These are phyloP conservation scores for Sphenodon punctatus DNA, from an alignment of 2,797 vertebrate genomes.

Conservation along the genomic window DNA sequence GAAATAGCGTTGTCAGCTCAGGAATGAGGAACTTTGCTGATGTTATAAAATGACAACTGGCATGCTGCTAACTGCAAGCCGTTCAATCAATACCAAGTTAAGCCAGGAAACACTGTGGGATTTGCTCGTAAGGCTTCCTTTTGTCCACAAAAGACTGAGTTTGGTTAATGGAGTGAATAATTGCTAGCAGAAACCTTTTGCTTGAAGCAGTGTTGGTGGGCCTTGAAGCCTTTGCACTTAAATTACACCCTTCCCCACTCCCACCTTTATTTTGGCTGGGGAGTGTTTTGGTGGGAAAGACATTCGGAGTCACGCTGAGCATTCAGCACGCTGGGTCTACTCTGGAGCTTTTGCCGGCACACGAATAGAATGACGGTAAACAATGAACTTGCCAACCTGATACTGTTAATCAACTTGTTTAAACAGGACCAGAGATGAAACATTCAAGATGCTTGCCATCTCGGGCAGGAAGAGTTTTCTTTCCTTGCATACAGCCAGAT, in stretches of 20 bases:
- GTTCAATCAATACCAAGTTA: not conserved
- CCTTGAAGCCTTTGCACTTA: not conserved
- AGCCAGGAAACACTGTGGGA: not conserved
- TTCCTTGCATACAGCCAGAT: not conserved
- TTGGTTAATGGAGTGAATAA: constrained; percentile 24
- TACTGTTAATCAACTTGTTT: constrained; percentile 3
- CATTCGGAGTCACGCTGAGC: constrained; percentile 4
- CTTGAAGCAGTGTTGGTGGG: not conserved
- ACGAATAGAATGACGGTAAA: not conserved
- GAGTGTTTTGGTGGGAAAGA: constrained; percentile 12
- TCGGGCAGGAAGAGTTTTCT: not conserved
- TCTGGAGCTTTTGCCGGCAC: constrained; percentile 27
- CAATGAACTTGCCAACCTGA: not conserved
- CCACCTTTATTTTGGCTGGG: not conserved
- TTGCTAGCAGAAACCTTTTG: constrained; percentile 18
- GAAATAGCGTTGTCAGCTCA: not conserved
- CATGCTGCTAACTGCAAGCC: not conserved
- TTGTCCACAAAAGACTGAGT: not conserved
- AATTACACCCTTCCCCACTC: not conserved
- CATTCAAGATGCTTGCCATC: not conserved
- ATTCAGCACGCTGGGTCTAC: not conserved
- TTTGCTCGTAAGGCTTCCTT: constrained; percentile 9
- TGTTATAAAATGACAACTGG: not conserved
- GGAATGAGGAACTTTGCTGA: not conserved
- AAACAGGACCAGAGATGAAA: not conserved